Evolutionary conservation across 2,113 vertebrate species (phyloP).

Genomic region (Sardina pilchardus): DNA sequence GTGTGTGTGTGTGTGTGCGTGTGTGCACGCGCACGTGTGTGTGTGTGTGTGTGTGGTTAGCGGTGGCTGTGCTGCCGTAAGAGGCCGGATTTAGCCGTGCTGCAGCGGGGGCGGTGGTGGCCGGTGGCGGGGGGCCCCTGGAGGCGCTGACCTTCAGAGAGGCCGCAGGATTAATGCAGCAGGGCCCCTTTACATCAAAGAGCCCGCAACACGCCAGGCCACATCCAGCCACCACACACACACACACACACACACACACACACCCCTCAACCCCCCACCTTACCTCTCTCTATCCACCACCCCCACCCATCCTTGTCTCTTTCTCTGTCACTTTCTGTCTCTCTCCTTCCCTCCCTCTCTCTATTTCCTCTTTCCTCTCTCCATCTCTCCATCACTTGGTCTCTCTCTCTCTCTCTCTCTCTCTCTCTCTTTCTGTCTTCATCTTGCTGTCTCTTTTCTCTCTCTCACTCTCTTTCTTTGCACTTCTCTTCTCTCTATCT

Average conservation of each 20-base stretch:
- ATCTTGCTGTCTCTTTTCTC: neutral
- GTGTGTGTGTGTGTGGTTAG: neutral
- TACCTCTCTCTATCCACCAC: neutral
- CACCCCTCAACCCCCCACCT: neutral
- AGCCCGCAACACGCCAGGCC: no score
- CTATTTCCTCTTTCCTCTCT: neutral
- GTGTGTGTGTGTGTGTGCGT: neutral
- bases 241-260: constrained; percentile 1
- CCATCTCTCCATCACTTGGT: neutral
- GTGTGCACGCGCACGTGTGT: neutral
- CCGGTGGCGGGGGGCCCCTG: neutral
- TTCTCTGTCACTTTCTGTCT: neutral
- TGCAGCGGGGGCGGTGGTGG: neutral
- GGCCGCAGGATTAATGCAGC: no score
- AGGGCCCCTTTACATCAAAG: no score
- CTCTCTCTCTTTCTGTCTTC: neutral
- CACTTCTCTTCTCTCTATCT: no score
- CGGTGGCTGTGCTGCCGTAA: neutral
- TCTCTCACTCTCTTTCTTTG: neutral
- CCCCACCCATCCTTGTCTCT: neutral
- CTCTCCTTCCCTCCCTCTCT: neutral
- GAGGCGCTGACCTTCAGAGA: neutral
- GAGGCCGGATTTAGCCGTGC: no score
- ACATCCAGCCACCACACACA: neutral
- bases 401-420: neutral